Base-by-base conservation (phyloP, 2,888 invertebrate genomes). In the Autographa gamma region DNA sequence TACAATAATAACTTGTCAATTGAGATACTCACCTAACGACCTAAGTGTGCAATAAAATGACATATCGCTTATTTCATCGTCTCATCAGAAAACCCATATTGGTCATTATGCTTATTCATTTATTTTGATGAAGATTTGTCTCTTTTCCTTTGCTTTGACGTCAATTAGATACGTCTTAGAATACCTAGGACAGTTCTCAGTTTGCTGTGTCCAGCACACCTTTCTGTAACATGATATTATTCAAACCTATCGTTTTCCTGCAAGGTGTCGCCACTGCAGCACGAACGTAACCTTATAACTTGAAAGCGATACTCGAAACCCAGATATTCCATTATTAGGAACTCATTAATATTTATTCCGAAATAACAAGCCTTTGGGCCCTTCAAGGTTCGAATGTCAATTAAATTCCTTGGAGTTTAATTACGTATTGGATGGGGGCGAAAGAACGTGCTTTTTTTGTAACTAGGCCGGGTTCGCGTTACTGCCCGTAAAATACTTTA, bases 381-480 rank as follows among this genome's bases (percentile, higher is more conserved):
- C 58, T 62, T 63, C 38, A 64, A 74, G 71, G 69, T 79, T 79
- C 73, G 74, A 79, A 77, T 77, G 66, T 74, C 79, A 81, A 81
- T 78, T 73, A 83, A 81, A 75, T 71, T 74, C 68, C 74, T 76
- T 60, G 48, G 66, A 67, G 66, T 38, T 76, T 77, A 77, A 81
- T 84, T 81, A 84, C 74, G 76, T 79, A 80, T 74, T 76, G 58
- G 68, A 74, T 59, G 66, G 67, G 69, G 69, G 59, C 59, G 48
- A 66, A 68, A 68, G 68, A 74, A 78, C 56, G 64, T 72, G 58
- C 71, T 73, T 71, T 76, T 70, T 74, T 73, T 72, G 60, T 72
- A 69, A 63, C 66, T 71, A 65, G 63, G 71, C 38, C 63, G 69
- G 63, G 66, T 62, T 78, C 62, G 11, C 18, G 31, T 65, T 74